Evolutionary conservation across 2,797 vertebrate species (phyloP).

Genomic region (Allobates femoralis): DNA sequence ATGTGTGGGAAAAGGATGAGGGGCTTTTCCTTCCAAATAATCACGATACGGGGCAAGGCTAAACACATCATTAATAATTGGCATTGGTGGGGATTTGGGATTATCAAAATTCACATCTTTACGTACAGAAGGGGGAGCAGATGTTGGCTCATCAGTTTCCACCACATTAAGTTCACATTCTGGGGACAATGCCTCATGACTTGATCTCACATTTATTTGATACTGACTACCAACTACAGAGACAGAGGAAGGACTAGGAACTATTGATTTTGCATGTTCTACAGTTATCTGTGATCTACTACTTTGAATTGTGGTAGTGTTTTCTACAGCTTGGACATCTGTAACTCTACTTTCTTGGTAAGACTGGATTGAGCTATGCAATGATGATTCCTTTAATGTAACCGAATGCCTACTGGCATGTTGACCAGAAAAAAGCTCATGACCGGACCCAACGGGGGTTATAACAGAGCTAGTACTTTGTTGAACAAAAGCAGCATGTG

Average conservation of each 20-base stretch:
- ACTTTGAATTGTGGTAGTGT: background rate
- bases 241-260: conserved; percentile 13
- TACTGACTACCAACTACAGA: conserved; percentile 53
- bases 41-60: conserved; percentile 88
- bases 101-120: background rate
- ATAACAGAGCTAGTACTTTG: background rate
- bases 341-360: conserved; percentile 13
- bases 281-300: background rate
- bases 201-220: background rate
- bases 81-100: conserved; percentile 85
- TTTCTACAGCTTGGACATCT: background rate
- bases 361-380: conserved; percentile 65
- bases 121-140: background rate
- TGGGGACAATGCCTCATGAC: accelerated
- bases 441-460: conserved; percentile 15
- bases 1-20: conserved; percentile 6
- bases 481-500: conserved; percentile 20
- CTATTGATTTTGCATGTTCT: conserved; percentile 22
- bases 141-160: background rate
- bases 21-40: conserved; percentile 70
- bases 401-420: conserved; percentile 45
- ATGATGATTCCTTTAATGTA: conserved; percentile 46
- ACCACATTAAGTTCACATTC: background rate
- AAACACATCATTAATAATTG: conserved; percentile 91
- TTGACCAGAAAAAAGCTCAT: conserved; percentile 10